Evolutionary conservation across 2,888 invertebrate species (phyloP), one percentile per base, ranked within the genome.

Genomic region (Agonopterix arenella): DNA sequence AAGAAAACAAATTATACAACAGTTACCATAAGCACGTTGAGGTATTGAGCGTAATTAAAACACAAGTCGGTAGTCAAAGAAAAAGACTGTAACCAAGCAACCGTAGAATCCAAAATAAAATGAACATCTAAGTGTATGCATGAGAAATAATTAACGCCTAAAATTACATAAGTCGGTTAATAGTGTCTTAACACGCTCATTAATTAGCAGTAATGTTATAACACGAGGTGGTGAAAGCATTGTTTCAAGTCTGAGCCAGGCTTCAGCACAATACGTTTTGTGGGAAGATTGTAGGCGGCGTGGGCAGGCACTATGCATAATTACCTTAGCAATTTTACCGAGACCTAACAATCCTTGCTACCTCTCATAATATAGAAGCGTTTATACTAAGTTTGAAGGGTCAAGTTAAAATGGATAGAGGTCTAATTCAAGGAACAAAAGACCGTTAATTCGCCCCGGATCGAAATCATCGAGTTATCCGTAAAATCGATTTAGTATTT

Each of bases 121-220:
- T 28, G 5, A 28, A 2, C 28, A 28, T 13, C 16, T 1, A 8
- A 8, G 16, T 9, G 0, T 13, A 43, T 41, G 41, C 11, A 41
- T 11, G 11, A 41, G 41, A 11, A 16, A 28, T 16, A 44, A 44
- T 44, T 8, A 44, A 18, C 13, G n/a, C 7, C 18, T 28, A 41
- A 51, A 49, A 56, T 57, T 57, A 52, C 46, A 46, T 53, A 56
- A 56, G 48, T 42, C 43, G 16, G 61, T 63, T 61, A 57, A 52
- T 58, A 38, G 43, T 11, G 36, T 42, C 5, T 28, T 28, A 28
- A 11, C 40, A 46, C 61, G 70, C 60, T 68, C 69, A 76, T 80
- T 80, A 83, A 83, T 83, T 82, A 83, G 68, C 81, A 83, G 68
- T 71, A 72, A 73, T 69, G 71, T 73, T 74, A 64, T 55, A 54